phyloP scores from a whole-genome alignment of 2,888 invertebrate genomes.

The Hypselothyrea guttata region DNA sequence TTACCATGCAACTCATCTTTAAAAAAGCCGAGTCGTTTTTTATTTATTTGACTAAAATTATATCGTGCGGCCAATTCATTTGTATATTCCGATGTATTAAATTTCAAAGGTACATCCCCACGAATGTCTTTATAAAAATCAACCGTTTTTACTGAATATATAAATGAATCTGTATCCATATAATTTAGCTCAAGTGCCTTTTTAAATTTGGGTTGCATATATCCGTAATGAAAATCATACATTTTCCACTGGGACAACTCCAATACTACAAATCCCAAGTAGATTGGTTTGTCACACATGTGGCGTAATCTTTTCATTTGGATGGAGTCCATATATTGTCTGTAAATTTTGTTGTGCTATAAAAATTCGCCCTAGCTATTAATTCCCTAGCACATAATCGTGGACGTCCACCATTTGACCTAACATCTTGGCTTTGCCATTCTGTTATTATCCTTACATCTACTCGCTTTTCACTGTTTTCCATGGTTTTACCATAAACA shows the following conservation, averaged over 20 bases:
- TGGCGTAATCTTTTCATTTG: too few species aligned
- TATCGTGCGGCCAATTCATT: not conserved
- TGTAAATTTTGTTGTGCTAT: too few species aligned
- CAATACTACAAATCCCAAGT: not conserved
- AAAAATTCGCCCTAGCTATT: too few species aligned
- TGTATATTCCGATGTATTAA: slow-evolving; percentile 5
- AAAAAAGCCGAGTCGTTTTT: slow-evolving; percentile 1
- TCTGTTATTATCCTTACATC: too few species aligned
- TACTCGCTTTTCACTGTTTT: not conserved
- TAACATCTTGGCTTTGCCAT: too few species aligned
- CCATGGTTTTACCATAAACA: not conserved
- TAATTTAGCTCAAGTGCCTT: not conserved
- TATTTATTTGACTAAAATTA: not conserved
- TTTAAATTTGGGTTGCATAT: slow-evolving; percentile 8
- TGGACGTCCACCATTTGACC: too few species aligned
- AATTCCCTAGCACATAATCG: not conserved
- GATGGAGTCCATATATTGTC: too few species aligned
- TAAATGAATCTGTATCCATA: slow-evolving; percentile 1
- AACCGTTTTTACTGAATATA: not conserved
- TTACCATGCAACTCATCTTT: slow-evolving; percentile 1
- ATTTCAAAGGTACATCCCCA: not conserved
- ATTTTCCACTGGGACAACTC: slow-evolving; percentile 2
- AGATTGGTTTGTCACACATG: not conserved
- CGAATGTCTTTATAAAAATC: slow-evolving; percentile 1
- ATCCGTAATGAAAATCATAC: slow-evolving; percentile 12